Evolutionary conservation across 1,140 invertebrate species (phyloP).

Genomic region (Drosophila insularis): DNA sequence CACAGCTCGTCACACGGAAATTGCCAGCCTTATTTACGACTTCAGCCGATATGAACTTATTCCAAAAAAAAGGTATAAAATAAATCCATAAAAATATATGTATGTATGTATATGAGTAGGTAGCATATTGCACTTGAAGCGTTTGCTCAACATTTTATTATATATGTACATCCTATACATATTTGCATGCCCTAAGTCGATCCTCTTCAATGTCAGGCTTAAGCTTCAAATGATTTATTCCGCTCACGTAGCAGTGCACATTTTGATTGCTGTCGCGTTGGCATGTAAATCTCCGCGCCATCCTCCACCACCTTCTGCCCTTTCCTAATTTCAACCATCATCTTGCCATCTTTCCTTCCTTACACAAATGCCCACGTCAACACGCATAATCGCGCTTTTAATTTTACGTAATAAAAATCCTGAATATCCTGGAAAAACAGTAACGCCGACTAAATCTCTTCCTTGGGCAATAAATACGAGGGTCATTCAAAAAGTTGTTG

Average conservation of each 20-base stretch:
- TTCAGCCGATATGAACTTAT: not conserved
- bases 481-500: not conserved
- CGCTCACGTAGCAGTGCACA: constrained; percentile 47
- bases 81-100: not conserved
- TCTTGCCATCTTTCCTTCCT: not conserved
- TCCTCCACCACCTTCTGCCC: not conserved
- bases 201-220: constrained; percentile 18
- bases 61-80: not conserved
- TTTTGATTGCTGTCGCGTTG: constrained; percentile 47
- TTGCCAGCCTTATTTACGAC: constrained; percentile 50
- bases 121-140: constrained; percentile 32
- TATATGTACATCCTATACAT: constrained; percentile 11
- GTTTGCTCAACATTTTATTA: constrained; percentile 35
- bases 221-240: constrained; percentile 46
- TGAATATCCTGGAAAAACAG: not conserved
- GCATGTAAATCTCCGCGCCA: constrained; percentile 40
- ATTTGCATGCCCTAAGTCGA: constrained; percentile 19
- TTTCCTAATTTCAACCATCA: no score
- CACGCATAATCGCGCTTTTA: constrained; percentile 57
- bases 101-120: not conserved
- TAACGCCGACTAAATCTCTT: not conserved
- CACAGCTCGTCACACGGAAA: constrained; percentile 52
- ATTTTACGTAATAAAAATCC: constrained; percentile 47
- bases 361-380: constrained; percentile 40
- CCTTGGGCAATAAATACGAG: not conserved